phyloP scores from a whole-genome alignment of 2,888 invertebrate genomes.

The Lampropteryx suffumata region DNA sequence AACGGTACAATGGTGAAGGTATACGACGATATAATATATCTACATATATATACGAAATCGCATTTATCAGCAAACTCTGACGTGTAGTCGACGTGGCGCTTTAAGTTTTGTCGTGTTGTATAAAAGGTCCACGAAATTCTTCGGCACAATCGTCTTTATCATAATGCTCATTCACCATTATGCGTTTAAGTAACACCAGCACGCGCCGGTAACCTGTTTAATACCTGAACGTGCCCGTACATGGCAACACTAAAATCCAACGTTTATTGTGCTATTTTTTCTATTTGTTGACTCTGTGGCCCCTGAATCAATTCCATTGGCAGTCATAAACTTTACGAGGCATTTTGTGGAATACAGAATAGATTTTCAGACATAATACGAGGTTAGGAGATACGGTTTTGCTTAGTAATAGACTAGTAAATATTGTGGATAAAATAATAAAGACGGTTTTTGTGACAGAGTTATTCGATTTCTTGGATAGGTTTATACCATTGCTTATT shows the following conservation, averaged over 20 bases:
- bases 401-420: conserved; percentile 25
- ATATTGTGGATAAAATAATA: conserved; percentile 15
- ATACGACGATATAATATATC: too few relatives aligned
- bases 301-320: conserved; percentile 27
- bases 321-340: conserved; percentile 28
- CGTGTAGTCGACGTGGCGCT: too few relatives aligned
- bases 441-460: conserved; percentile 5
- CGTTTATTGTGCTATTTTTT: conserved; percentile 26
- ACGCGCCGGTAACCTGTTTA: background rate
- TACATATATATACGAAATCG: too few relatives aligned
- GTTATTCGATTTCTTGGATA: conserved; percentile 2
- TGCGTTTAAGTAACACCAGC: too few relatives aligned
- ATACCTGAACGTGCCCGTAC: background rate
- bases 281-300: conserved; percentile 23
- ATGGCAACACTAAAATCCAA: conserved; percentile 15
- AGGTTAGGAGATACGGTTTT: conserved; percentile 19
- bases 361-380: conserved; percentile 24
- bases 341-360: conserved; percentile 29
- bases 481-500: conserved; percentile 9
- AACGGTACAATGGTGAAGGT: too few relatives aligned
- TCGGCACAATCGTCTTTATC: too few relatives aligned
- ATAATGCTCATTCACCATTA: too few relatives aligned
- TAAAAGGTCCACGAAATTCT: too few relatives aligned
- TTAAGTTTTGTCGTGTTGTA: too few relatives aligned
- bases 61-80: too few relatives aligned